Evolutionary conservation across 2,797 vertebrate species (phyloP), one percentile per base, ranked within the genome.

Genomic region (Phataginus tetradactyla): DNA sequence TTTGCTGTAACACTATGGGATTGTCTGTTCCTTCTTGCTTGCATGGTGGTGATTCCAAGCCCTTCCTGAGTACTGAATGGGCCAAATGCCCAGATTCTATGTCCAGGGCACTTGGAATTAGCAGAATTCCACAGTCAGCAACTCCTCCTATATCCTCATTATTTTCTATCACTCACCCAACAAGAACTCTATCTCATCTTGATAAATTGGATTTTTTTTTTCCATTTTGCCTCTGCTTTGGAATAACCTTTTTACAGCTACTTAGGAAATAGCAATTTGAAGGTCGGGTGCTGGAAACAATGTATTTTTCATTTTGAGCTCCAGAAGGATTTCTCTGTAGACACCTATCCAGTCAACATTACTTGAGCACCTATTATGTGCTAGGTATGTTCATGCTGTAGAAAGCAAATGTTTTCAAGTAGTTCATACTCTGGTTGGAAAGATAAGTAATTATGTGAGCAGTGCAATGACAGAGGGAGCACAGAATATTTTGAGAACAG

Each of bases 11-110:
- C 32, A 94, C 23, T 1, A 6, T 25, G 18, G 14, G 37, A 18
- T 17, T 71, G 4, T 29, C n/a, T 13, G 37, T 59, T 78, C 21
- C 63, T 10, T 39, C 27, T 92, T 85, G 13, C 18, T 39, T 59
- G 9, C 86, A 37, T 1, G 66, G 29, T 61, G 11, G 39, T 75
- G 55, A 71, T 75, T 15, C 27, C 37, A 66, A 92, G n/a, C 3
- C 25, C 49, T 79, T 80, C 57, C 63, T 83, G 23, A 72, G 17
- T n/a, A 7, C 25, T 71, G 4, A 74, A n/a, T 49, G 51, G 8
- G 61, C 78, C 39, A 64, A 95, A 86, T 32, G 27, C 23, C 71
- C 53, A 74, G 25, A 93, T 75, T 91, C 90, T 89, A 51, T 66
- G 32, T 77, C n/a, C 2, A 25, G 14, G 74, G 29, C 34, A 39